Conservation (phyloP, 2,888 invertebrate genomes). For the Spodoptera littoralis region DNA sequence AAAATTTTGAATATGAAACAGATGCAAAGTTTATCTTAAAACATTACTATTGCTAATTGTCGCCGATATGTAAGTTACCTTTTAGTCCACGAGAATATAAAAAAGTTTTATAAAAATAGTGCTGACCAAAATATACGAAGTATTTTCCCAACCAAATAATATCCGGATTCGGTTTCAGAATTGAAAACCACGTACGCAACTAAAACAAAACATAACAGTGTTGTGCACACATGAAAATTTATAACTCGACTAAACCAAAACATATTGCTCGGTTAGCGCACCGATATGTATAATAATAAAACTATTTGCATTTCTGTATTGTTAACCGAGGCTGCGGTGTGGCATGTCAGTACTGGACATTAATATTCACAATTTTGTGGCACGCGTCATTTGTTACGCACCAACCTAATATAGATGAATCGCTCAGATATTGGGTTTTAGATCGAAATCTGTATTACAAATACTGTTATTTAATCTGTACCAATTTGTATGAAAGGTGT, state of each 20-base stretch:
- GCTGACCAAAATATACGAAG: no score
- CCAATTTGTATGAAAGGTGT: not conserved
- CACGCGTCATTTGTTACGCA: slow-evolving; percentile 35
- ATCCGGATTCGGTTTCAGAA: not conserved
- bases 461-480: slow-evolving; percentile 6
- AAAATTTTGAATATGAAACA: no score
- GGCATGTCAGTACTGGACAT: slow-evolving; percentile 41
- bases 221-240: slow-evolving; percentile 6
- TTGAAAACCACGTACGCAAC: not conserved
- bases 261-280: slow-evolving; percentile 16
- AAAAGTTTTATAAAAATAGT: no score
- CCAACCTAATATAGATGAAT: slow-evolving; percentile 34
- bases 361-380: slow-evolving; percentile 49
- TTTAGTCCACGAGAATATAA: no score
- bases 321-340: slow-evolving; percentile 35
- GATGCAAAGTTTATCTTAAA: no score
- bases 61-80: no score
- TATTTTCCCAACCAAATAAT: no score
- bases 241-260: slow-evolving; percentile 24
- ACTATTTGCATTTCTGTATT: slow-evolving; percentile 34
- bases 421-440: slow-evolving; percentile 17
- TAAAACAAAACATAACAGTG: slow-evolving; percentile 19
- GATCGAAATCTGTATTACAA: slow-evolving; percentile 18
- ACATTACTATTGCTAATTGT: no score
- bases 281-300: slow-evolving; percentile 29